Base-by-base conservation (phyloP, 30 jellyfish, hydroid and myxozoan genomes). In the Hydra vulgaris region DNA sequence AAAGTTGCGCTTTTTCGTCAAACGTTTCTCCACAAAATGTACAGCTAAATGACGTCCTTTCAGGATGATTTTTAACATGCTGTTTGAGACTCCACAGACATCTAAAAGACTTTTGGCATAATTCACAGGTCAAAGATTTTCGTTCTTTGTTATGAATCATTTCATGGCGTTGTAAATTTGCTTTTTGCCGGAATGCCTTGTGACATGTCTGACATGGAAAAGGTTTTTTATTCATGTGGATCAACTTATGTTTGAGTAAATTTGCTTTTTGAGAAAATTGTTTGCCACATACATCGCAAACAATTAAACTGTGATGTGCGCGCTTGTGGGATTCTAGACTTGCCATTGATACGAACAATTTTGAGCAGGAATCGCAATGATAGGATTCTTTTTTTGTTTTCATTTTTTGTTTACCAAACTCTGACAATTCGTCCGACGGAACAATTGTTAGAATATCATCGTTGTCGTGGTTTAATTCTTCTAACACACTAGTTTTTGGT, bases 151-250 rank as follows among this genome's bases (percentile, higher is more conserved):
- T 78, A 61, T 78, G 85, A 22, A 78, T 78, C 85, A 78, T 23
- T 23, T 78, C 85, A 77, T 78, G 85, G 7, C 85, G 85, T 53
- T 78, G 85, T 18, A 78, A 27, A 54, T 78, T 78, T 3, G 85
- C 85, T 78, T 78, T 78, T 77, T 78, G 85, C 53, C 85, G 85
- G 53, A 78, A 78, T 17, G 85, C 85, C 26, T 78, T 78, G 77
- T 78, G 26, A 53, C 85, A 78, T 12, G 66, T 40, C 54, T 61
- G 66, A 53, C 85, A 78, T 17, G 24, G 67, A 25, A 78, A 78
- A 23, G 85, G 85, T 78, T 78, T 78, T 23, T 56, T 78, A 25
- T 78, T 78, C 23, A 66, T 23, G 7, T 78, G 85, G 25, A 78
- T 78, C 5, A 78, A 27, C 69, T 78, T 78, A 18, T 78, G 85